These are phyloP conservation scores for Cephalopachus bancanus DNA, from an alignment of 2,797 vertebrate genomes.

Conservation along the genomic window DNA sequence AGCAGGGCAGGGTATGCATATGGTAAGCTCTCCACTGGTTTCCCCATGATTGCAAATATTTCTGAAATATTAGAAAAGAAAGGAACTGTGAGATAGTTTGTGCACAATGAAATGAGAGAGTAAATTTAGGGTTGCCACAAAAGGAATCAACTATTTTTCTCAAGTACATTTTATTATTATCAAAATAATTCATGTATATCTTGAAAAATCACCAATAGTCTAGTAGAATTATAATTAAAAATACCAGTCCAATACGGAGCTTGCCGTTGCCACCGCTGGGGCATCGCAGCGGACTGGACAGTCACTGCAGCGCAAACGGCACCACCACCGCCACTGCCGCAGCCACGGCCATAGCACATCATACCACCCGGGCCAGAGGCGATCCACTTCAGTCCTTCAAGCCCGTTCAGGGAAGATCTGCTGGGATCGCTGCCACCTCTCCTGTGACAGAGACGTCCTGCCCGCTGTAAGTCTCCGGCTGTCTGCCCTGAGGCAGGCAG, in stretches of 20 bases:
- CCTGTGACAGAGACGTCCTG: too few relatives aligned
- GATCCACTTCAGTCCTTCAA: too few relatives aligned
- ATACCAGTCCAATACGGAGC: not conserved
- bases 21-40: not conserved
- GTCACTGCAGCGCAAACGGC: too few relatives aligned
- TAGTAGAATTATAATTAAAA: slow-evolving; percentile 15
- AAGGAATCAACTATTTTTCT: not conserved
- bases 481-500: too few relatives aligned
- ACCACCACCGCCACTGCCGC: too few relatives aligned
- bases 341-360: too few relatives aligned
- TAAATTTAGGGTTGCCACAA: slow-evolving; percentile 3
- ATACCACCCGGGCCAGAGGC: too few relatives aligned
- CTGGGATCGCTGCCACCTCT: too few relatives aligned
- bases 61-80: not conserved
- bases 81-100: not conserved
- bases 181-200: not conserved
- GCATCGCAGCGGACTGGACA: too few relatives aligned
- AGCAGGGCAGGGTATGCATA: not conserved
- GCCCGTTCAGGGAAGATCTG: too few relatives aligned
- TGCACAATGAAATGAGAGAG: slow-evolving; percentile 19
- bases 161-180: slow-evolving; percentile 12
- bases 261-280: too few relatives aligned
- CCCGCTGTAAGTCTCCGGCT: too few relatives aligned
- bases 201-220: not conserved
- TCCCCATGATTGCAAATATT: not conserved